phyloP scores from a whole-genome alignment of 37 sponge, comb jelly and placozoan species.

The Hexactinellida sp. region DNA sequence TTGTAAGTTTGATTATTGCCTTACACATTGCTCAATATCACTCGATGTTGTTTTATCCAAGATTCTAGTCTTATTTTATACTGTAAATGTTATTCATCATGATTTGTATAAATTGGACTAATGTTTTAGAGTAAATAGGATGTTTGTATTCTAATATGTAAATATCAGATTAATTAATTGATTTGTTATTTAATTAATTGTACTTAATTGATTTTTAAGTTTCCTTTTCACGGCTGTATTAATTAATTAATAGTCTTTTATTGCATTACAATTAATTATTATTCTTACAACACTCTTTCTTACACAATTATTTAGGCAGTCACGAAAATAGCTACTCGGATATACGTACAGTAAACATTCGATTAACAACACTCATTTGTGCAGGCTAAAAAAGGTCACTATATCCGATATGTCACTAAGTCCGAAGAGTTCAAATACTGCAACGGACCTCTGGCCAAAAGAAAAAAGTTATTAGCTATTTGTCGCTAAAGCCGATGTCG shows the following conservation, averaged over 20 bases:
- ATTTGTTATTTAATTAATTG: background rate
- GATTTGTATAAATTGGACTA: background rate
- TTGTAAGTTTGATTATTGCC: background rate
- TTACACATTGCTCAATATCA: background rate
- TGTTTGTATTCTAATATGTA: background rate
- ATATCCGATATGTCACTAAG: too few relatives aligned
- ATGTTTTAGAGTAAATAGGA: background rate
- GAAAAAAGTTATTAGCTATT: too few relatives aligned
- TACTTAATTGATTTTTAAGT: background rate
- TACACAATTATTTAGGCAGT: too few relatives aligned
- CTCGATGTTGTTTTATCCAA: slow-evolving; percentile 3
- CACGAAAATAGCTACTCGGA: too few relatives aligned
- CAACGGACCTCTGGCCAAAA: too few relatives aligned
- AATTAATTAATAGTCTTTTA: background rate
- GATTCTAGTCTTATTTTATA: background rate
- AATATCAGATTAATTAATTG: background rate
- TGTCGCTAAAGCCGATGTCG: too few relatives aligned
- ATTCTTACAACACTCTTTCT: too few relatives aligned
- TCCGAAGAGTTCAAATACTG: too few relatives aligned
- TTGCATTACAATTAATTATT: too few relatives aligned
- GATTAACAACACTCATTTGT: too few relatives aligned
- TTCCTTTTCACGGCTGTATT: background rate
- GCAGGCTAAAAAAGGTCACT: too few relatives aligned
- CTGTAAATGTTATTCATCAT: background rate
- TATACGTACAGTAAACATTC: too few relatives aligned